Conservation (phyloP, 2,113 vertebrate species). For the Otolemur garnettii region DNA sequence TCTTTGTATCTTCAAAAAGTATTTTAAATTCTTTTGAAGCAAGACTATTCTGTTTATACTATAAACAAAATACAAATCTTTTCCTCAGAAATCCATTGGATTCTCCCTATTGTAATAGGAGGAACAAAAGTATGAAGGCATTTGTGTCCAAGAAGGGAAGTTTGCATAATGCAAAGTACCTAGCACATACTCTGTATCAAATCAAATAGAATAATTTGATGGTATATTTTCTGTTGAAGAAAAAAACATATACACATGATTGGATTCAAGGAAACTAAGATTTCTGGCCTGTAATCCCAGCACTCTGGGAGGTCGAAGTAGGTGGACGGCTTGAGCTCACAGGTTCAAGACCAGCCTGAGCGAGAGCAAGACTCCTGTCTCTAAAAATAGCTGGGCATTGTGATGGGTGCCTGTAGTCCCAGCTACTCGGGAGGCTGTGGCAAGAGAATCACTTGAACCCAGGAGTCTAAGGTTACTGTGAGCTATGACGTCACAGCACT, state of each 20-base stretch:
- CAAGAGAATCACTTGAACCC: too few relatives aligned
- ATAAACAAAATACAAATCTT: slow-evolving; percentile 4
- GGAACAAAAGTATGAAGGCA: not conserved
- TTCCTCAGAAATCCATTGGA: slow-evolving; percentile 7
- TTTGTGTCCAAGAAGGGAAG: slow-evolving; percentile 28
- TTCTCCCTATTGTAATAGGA: not conserved
- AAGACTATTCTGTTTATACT: slow-evolving; percentile 13
- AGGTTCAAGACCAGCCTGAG: too few relatives aligned
- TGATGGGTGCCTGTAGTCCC: too few relatives aligned
- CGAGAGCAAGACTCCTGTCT: too few relatives aligned
- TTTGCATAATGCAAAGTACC: not conserved
- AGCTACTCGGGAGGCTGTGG: too few relatives aligned
- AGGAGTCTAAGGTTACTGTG: too few relatives aligned
- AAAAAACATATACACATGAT: not conserved
- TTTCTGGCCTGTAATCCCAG: too few relatives aligned
- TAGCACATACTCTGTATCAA: slow-evolving; percentile 28
- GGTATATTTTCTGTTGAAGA: slow-evolving; percentile 40
- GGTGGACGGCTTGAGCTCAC: too few relatives aligned
- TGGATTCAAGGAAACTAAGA: slow-evolving; percentile 26
- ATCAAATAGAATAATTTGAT: slow-evolving; percentile 46
- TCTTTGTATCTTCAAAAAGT: not conserved
- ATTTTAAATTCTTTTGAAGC: not conserved
- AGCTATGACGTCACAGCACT: too few relatives aligned
- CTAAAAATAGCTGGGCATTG: too few relatives aligned
- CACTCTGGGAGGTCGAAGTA: too few relatives aligned